These are phyloP conservation scores for Triops cancriformis DNA, from an alignment of 1,140 invertebrate species.

Conservation along the genomic window DNA sequence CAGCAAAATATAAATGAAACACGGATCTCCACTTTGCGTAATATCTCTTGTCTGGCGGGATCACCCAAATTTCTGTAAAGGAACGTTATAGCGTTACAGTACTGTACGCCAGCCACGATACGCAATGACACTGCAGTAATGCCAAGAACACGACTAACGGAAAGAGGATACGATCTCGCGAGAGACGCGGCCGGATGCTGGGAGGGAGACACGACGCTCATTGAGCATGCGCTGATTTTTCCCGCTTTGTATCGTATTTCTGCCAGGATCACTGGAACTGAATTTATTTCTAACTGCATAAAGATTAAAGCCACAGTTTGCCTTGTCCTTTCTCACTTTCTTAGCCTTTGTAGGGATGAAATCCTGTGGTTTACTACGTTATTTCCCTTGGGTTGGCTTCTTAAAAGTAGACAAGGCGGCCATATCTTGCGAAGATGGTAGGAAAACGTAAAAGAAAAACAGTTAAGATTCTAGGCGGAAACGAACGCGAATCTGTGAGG, in stretches of 20 bases:
- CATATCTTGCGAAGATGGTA: too few species aligned
- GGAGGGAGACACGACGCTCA: too few species aligned
- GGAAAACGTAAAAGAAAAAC: too few species aligned
- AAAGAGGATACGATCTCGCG: background rate
- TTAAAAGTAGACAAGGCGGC: too few species aligned
- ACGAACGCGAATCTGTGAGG: too few species aligned
- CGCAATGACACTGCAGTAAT: background rate
- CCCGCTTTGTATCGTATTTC: background rate
- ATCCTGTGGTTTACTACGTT: too few species aligned
- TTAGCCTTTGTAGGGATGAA: too few species aligned
- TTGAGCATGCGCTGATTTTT: background rate
- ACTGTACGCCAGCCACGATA: background rate
- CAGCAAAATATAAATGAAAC: background rate
- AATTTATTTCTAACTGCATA: too few species aligned
- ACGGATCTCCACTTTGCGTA: background rate
- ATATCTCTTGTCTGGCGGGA: background rate
- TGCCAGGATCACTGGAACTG: background rate
- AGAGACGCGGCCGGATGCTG: background rate
- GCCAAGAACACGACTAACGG: background rate
- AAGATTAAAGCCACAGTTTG: too few species aligned
- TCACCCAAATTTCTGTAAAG: background rate
- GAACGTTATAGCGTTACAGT: background rate
- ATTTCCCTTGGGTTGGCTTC: too few species aligned
- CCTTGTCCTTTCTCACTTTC: too few species aligned
- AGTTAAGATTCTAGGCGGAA: too few species aligned